phyloP scores from a whole-genome alignment of 2,113 vertebrate species.

The Cheilinus undulatus region DNA sequence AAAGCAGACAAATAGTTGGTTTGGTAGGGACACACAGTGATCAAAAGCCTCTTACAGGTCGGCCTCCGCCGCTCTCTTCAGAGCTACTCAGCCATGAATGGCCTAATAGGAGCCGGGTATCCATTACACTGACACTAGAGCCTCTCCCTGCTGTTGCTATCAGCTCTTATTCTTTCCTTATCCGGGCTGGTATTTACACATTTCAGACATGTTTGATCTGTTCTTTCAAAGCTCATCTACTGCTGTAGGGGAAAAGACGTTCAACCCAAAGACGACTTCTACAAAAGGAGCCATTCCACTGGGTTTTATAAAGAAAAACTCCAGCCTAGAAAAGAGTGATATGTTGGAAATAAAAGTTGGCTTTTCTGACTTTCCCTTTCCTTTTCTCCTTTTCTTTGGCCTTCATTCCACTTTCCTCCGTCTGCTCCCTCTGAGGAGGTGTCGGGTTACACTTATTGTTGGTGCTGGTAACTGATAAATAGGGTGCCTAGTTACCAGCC shows the following conservation, averaged over 20 bases:
- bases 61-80: constrained; percentile 60
- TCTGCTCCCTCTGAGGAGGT: constrained; percentile 65
- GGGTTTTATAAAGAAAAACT: too few species aligned
- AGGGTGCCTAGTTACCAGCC: constrained; percentile 80
- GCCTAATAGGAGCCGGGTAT: constrained; percentile 66
- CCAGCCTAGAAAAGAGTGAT: not conserved
- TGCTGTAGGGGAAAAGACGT: too few species aligned
- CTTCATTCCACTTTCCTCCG: constrained; percentile 51
- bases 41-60: constrained; percentile 66
- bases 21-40: constrained; percentile 20
- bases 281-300: not conserved
- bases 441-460: constrained; percentile 80
- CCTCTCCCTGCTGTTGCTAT: constrained; percentile 18
- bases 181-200: not conserved
- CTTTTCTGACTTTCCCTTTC: constrained; percentile 23
- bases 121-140: constrained; percentile 68
- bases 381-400: constrained; percentile 4
- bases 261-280: too few species aligned
- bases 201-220: too few species aligned
- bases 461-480: constrained; percentile 82
- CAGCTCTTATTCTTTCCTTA: constrained; percentile 10
- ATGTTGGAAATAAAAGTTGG: not conserved
- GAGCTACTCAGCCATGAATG: constrained; percentile 75
- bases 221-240: too few species aligned
- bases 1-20: constrained; percentile 55